Base-by-base conservation (phyloP, 2,797 vertebrate species). In the Channallabes apus region DNA sequence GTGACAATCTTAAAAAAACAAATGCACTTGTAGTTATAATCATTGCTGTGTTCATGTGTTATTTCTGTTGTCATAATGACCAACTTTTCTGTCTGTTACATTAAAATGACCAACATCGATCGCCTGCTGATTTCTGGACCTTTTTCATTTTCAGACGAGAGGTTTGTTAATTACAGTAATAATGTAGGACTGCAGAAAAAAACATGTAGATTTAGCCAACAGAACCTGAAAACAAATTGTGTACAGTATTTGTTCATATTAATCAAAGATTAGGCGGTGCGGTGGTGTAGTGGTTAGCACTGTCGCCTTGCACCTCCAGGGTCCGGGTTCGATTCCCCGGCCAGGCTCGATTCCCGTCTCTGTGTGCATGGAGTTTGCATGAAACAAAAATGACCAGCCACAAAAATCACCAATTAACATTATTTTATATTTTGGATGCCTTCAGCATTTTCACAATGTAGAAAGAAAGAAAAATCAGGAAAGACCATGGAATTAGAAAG, bases 1-100 rank as follows among this genome's bases (percentile, higher is more conserved):
- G 46, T 83, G 85, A 83, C 81, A 86, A 79, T 83, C 81, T 72
- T 41, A 51, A 51, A 12, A 51, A 51, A 51, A 51, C 46, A 51
- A 51, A 51, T 79, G 75, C 81, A 67, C 20, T 82, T 79, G 8
- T 56, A 65, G 17, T 62, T 71, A 79, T 82, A 69, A 82, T 62
- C 56, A 56, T 32, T 61, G 64, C 20, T 64, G 80, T 86, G 68
- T 61, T n/a, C 54, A 22, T 62, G 11, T 61, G 56, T 61, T 72
- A 51, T 32, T 85, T 73, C 75, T 61, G 64, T 84, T 79, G 14
- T 76, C 35, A 71, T 51, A 41, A 58, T 56, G 29, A 79, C 18
- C 18, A 32, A 17, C 62, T 72, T 35, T 80, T 85, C 54, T 77
- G 59, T 72, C 35, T 65, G 79, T 61, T 83, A 46, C 65, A 83